These are phyloP conservation scores for Brachyhypopomus occidentalis DNA, from an alignment of 2,113 vertebrate species.

Conservation along the genomic window DNA sequence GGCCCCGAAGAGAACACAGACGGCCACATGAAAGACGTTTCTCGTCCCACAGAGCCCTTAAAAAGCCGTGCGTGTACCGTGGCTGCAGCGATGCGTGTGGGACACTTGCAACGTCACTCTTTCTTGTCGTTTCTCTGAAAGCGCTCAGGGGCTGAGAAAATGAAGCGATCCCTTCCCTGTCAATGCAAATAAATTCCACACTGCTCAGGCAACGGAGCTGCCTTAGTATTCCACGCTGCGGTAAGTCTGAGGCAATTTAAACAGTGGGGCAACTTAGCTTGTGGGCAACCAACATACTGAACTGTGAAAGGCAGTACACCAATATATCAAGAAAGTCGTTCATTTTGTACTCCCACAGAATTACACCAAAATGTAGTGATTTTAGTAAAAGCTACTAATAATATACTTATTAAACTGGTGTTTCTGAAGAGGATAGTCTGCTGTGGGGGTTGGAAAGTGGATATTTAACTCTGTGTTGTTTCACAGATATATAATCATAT, in stretches of 20 bases:
- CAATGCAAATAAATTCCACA: conserved; percentile 44
- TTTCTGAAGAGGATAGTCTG: neutral
- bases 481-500: conserved; percentile 11
- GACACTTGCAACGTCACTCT: conserved; percentile 36
- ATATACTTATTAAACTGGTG: conserved; percentile 18
- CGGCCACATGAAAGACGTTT: conserved; percentile 14
- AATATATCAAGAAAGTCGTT: conserved; percentile 35
- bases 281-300: conserved; percentile 26
- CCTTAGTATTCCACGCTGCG: conserved; percentile 32
- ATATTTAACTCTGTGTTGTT: conserved; percentile 9
- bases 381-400: conserved; percentile 22
- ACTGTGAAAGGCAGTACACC: conserved; percentile 39
- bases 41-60: neutral
- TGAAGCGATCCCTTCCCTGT: conserved; percentile 36
- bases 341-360: conserved; percentile 26
- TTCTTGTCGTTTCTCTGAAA: conserved; percentile 42
- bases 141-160: conserved; percentile 34
- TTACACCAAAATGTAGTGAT: conserved; percentile 27
- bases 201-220: conserved; percentile 16
- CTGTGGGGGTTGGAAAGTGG: conserved; percentile 7
- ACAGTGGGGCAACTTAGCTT: conserved; percentile 24
- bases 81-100: conserved; percentile 3
- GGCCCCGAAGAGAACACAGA: conserved; percentile 15
- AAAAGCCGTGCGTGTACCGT: neutral
- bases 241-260: conserved; percentile 34